Percentiles rank a stretch among this genome's conserved stretches.
These are phyloP conservation scores for Crotalus viridis DNA, from an alignment of 2,113 vertebrate genomes.

Conservation along the genomic window DNA sequence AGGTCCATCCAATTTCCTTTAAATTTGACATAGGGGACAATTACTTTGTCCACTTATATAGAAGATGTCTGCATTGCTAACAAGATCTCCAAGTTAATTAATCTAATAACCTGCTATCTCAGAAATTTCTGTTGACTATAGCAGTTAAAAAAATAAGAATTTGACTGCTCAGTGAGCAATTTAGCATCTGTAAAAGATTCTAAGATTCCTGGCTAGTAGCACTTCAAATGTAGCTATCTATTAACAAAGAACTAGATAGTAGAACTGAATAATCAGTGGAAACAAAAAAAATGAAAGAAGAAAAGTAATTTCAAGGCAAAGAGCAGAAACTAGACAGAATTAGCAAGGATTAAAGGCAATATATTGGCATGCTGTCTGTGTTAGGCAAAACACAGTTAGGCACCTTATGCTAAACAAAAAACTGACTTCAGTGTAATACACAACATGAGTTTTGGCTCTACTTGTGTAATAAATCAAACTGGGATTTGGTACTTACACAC, in stretches of 20 bases:
- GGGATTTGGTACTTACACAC: background rate
- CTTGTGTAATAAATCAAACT: background rate
- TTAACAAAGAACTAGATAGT: background rate
- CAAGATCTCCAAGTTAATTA: conserved; percentile 44
- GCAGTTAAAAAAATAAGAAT: background rate
- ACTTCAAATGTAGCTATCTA: background rate
- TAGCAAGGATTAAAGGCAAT: background rate
- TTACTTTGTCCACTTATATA: conserved; percentile 33
- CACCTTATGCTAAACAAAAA: background rate
- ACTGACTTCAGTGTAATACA: background rate
- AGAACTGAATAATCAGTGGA: background rate
- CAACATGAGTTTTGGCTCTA: background rate
- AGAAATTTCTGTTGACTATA: conserved; percentile 28
- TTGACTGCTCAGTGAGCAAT: background rate
- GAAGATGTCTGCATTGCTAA: conserved; percentile 41
- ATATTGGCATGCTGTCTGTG: background rate
- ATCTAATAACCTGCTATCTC: conserved; percentile 25
- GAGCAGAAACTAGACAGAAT: background rate
- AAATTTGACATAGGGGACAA: conserved; percentile 38
- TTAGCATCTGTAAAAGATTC: background rate
- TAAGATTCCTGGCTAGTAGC: background rate
- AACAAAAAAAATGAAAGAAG: background rate
- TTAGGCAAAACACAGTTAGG: too few relatives aligned
- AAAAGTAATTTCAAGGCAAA: background rate
- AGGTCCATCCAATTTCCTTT: conserved; percentile 25